A percentile compares a stretch with the other conserved stretches of the same genome.
Conservation (phyloP, 2,888 invertebrate species). For the Hedya salicella region DNA sequence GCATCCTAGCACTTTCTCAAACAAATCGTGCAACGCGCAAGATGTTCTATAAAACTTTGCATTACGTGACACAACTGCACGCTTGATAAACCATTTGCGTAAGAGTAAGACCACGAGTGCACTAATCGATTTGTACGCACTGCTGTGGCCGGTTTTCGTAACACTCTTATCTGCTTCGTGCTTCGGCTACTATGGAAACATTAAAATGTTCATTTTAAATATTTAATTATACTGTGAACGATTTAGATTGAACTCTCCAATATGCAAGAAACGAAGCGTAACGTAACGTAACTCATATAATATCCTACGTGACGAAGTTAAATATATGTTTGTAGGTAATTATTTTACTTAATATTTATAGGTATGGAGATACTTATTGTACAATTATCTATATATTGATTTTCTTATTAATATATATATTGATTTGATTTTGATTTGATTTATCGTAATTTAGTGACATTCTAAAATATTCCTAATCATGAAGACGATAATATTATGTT, state of each 20-base stretch:
- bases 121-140: slow-evolving; percentile 79
- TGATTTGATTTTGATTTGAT: too few relatives aligned
- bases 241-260: background rate
- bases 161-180: slow-evolving; percentile 73
- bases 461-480: too few relatives aligned
- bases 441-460: too few relatives aligned
- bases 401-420: too few relatives aligned
- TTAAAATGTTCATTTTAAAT: slow-evolving; percentile 27
- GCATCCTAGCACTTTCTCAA: slow-evolving; percentile 24
- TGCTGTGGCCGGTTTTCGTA: slow-evolving; percentile 76
- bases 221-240: slow-evolving; percentile 6
- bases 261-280: background rate
- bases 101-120: slow-evolving; percentile 73
- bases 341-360: too few relatives aligned
- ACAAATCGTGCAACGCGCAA: slow-evolving; percentile 67
- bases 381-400: too few relatives aligned
- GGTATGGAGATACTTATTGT: too few relatives aligned
- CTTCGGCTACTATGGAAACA: slow-evolving; percentile 48
- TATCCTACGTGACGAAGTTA: too few relatives aligned
- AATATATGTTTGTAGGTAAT: too few relatives aligned
- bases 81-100: slow-evolving; percentile 79
- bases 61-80: slow-evolving; percentile 78
- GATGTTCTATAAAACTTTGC: slow-evolving; percentile 63
- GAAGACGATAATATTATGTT: too few relatives aligned
- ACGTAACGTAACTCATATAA: background rate